A percentile compares a stretch with the other conserved stretches of the same genome.
phyloP scores from a whole-genome alignment of 2,797 vertebrate genomes.

The Alfaro cultratus region DNA sequence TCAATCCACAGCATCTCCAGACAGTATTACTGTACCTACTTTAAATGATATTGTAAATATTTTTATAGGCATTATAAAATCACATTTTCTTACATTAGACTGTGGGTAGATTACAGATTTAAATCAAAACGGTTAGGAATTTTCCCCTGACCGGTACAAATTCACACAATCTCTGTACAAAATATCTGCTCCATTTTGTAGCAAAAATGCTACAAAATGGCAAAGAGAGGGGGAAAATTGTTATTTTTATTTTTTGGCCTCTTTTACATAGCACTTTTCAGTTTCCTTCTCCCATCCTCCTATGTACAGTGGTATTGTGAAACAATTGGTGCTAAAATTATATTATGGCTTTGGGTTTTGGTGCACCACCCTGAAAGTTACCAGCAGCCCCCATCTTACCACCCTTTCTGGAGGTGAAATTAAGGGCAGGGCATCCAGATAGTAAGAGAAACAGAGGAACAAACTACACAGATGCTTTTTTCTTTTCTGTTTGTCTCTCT shows the following conservation, averaged over 20 bases:
- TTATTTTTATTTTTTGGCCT: background rate
- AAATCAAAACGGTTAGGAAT: background rate
- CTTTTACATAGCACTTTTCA: background rate
- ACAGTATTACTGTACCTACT: background rate
- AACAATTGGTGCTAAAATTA: background rate
- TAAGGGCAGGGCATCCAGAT: constrained; percentile 21
- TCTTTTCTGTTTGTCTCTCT: constrained; percentile 22
- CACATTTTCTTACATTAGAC: background rate
- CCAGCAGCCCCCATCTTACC: background rate
- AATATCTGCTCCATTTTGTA: background rate
- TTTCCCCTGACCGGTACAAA: background rate
- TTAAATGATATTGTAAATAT: background rate
- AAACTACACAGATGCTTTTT: background rate
- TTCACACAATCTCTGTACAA: background rate
- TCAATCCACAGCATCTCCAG: background rate
- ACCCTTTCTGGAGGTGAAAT: constrained; percentile 7
- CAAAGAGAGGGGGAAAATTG: background rate
- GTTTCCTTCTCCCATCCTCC: background rate
- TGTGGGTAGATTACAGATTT: background rate
- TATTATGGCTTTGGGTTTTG: background rate
- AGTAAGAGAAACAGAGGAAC: constrained; percentile 37
- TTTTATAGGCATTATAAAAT: background rate
- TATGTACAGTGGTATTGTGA: background rate
- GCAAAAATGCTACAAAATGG: background rate
- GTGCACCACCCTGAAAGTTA: background rate